Base-by-base conservation (phyloP, 92 coral and sea anemone species). In the Epizoanthus ramosus region DNA sequence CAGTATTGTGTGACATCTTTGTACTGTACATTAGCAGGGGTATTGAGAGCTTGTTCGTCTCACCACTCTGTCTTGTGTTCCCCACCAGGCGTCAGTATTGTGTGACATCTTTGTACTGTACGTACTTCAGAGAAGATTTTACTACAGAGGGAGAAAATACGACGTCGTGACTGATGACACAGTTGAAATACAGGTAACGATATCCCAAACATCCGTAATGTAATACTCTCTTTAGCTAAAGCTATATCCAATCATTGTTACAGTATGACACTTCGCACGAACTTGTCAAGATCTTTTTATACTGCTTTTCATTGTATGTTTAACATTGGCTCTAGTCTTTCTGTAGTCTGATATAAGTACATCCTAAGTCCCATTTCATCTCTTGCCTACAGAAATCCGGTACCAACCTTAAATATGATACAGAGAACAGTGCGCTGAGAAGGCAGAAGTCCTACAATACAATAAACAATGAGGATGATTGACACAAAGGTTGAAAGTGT, bases 51-150 rank as follows among this genome's bases (percentile, higher is more conserved):
- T 8, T 47, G 53, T 47, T 47, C 53, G 13, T 47, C 13, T 47
- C 13, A 47, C 53, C 53, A 67, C 9, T 13, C 41, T n/a, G 18
- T 18, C n/a, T 41, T 24, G 43, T 60, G 6, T 19, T 77, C 33
- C 10, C n/a, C 65, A 17, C 28, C 71, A 77, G 82, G 82, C 82
- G 70, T 77, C 82, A 7, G 71, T 77, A 35, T 15, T 77, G 71
- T 77, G 82, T 41, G 82, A 77, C 58, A 77, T 77, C 2, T 77
- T 77, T 47, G 82, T 77, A 3, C 57, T 77, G 71, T 77, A 77
- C 82, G 71, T 77, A 5, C 82, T 77, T 22, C 82, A 77, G 18
- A 61, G 47, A 53, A 61, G 71, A 15, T 77, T 37, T 10, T 77
- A 61, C 60, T 77, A 77, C 71, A 60, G 82, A 33, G 71, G 59